phyloP scores from a whole-genome alignment of 2,113 vertebrate species.

The Bathybates hornii region DNA sequence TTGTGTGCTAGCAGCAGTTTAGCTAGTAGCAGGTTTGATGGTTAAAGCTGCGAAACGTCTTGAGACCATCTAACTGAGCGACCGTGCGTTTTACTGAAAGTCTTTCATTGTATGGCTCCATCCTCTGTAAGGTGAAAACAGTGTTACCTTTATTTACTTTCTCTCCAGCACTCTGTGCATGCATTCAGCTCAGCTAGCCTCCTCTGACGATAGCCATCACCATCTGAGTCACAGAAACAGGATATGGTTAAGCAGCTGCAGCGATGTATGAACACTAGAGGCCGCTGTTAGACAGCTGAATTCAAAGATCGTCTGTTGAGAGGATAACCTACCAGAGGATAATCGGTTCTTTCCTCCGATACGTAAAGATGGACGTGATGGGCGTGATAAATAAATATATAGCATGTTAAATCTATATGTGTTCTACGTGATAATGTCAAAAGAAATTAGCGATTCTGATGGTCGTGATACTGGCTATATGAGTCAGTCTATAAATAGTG shows the following conservation, averaged over 20 bases:
- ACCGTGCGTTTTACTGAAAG: neutral
- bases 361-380: neutral
- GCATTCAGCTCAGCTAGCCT: neutral
- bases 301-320: neutral
- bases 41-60: neutral
- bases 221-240: slow-evolving; percentile 59
- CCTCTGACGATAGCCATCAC: slow-evolving; percentile 9
- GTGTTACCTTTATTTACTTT: neutral
- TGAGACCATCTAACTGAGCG: neutral
- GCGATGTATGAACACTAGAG: neutral
- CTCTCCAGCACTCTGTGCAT: slow-evolving; percentile 8
- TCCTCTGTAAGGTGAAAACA: neutral
- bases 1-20: slow-evolving; percentile 13
- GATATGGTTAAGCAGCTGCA: slow-evolving; percentile 38
- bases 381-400: neutral
- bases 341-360: neutral
- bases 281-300: neutral
- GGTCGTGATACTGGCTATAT: neutral
- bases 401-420: neutral
- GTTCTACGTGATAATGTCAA: neutral
- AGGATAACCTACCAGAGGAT: neutral
- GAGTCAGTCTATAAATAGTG: neutral
- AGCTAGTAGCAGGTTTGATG: slow-evolving; percentile 12
- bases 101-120: too few species aligned
- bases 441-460: neutral